Base-by-base conservation (phyloP, 2,888 invertebrate species). In the Slavum lentiscoides region DNA sequence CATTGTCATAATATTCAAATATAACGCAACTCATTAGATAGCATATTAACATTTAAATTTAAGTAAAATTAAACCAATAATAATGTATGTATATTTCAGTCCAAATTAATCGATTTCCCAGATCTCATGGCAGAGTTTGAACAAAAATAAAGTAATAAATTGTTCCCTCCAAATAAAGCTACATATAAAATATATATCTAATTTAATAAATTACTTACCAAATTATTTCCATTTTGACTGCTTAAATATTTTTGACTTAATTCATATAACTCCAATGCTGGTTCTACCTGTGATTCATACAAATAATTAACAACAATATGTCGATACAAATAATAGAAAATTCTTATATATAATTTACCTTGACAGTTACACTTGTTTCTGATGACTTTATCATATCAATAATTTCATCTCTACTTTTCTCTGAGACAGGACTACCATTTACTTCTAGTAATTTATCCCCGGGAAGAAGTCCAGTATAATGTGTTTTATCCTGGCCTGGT, bases 311-410 rank as follows among this genome's bases (percentile, higher is more conserved):
- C 37, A 37, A 53, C 37, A 37, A 53, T 30, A 53, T 13, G 3
- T 49, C 15, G 13, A 49, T 43, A 43, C 43, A 43, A 74, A 4
- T 6, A 55, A 55, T 30, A 55, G 5, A 0, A 30, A 21, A 73
- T 37, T 6, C 11, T 39, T 5, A 7, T 13, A 37, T 55, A 11
- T 74, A 74, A 67, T 68, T 59, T 68, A 95, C 95, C 92, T 95
- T 94, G 81, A 97, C 91, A 69, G 91, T 91, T 83, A 96, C 95
- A 84, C 90, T 91, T 85, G 93, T 93, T 80, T 92, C 92, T 83
- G 94, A 95, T 83, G 93, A 91, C 85, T 94, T 93, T 84, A 98
- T 97, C 86, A 97, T 90, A 86, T 97, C 96, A 84, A 97, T 96
- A 83, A 98, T 93, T 85, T 95, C 94, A 86, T 97, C 97, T 76